Base-by-base conservation (phyloP, 2,113 vertebrate species). In the Gallinago jamesoni region DNA sequence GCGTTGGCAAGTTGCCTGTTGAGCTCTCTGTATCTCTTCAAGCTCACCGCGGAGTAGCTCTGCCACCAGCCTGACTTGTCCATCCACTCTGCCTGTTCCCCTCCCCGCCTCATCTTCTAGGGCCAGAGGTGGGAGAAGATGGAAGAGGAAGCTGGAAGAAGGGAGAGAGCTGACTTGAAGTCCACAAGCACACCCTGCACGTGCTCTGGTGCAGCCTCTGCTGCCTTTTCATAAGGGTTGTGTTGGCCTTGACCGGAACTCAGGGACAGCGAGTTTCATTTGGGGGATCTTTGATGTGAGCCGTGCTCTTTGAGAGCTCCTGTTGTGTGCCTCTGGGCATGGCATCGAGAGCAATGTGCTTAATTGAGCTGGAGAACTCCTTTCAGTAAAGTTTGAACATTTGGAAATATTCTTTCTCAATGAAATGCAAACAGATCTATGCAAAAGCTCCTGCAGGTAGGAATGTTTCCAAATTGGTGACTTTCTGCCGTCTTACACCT, bases 331-430 rank as follows among this genome's bases (percentile, higher is more conserved):
- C n/a, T n/a, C 60, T n/a, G 78, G 28, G 56, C 21, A 5, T 14
- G 16, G 10, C 16, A 0, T 14, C 20, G 27, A 20, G 67, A 56
- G 14, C 35, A n/a, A 5, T 5, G 47, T 0, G 1, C 50, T 25
- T 47, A 1, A 3, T 12, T 24, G 9, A 50, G 13, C 33, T 22
- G 25, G 28, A 59, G n/a, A 50, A 9, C 18, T 55, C 33, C 17
- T 24, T 15, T n/a, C 28, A 21, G 39, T 27, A 3, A 39, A 22
- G 27, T 9, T 50, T 27, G 27, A 9, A 43, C 14, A 2, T 53
- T n/a, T 60, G 70, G 31, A 79, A 69, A n/a, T n/a, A 14, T 3
- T 33, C 3, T 33, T 70, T n/a, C 10, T 52, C 5, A 8, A 2
- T 37, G n/a, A 59, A 78, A 63, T 22, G 43, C 10, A 14, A 55